These are phyloP conservation scores for Oryzias celebensis DNA, from an alignment of 2,113 vertebrate genomes.

Conservation along the genomic window DNA sequence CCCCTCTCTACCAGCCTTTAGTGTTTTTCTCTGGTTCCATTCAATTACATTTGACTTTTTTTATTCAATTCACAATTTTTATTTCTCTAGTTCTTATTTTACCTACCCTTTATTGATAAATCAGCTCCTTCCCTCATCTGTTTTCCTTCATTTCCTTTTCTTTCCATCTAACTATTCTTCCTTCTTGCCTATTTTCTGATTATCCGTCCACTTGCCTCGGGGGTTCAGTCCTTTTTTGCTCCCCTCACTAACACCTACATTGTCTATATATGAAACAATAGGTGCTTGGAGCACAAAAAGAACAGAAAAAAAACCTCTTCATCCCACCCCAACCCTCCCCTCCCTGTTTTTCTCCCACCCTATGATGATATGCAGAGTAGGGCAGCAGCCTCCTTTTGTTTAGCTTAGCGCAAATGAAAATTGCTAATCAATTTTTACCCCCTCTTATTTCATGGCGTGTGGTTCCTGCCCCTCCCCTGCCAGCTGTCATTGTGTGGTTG, in stretches of 20 bases:
- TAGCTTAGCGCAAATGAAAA: slow-evolving; percentile 84
- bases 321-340: slow-evolving; percentile 51
- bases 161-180: neutral
- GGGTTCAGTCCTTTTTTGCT: slow-evolving; percentile 27
- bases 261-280: slow-evolving; percentile 62
- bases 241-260: slow-evolving; percentile 30
- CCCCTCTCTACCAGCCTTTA: neutral
- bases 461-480: slow-evolving; percentile 89
- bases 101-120: slow-evolving; percentile 7
- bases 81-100: slow-evolving; percentile 9
- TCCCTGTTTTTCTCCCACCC: slow-evolving; percentile 53
- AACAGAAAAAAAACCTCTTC: slow-evolving; percentile 41
- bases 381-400: slow-evolving; percentile 79
- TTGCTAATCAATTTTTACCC: slow-evolving; percentile 92
- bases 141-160: neutral
- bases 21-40: neutral
- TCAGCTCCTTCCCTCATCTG: neutral
- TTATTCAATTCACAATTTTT: neutral
- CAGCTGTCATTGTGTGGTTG: slow-evolving; percentile 90
- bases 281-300: slow-evolving; percentile 61
- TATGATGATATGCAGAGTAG: slow-evolving; percentile 78
- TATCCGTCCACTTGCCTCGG: slow-evolving; percentile 18
- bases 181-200: slow-evolving; percentile 9
- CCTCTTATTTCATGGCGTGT: slow-evolving; percentile 90
- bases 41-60: neutral